These are phyloP conservation scores for Chlamydotis undulata DNA, from an alignment of 2,113 vertebrate genomes.

Conservation along the genomic window DNA sequence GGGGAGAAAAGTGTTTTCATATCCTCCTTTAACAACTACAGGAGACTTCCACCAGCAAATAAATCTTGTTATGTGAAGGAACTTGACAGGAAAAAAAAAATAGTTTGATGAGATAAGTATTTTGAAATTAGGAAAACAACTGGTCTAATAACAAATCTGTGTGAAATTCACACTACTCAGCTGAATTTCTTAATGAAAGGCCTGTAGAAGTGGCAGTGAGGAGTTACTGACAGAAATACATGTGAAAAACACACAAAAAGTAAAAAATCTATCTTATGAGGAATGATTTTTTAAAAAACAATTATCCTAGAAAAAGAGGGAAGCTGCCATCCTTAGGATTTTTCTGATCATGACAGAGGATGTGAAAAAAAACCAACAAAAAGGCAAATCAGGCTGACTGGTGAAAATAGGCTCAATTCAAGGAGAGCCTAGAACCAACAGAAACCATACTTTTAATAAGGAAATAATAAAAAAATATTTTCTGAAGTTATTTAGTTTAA, in stretches of 20 bases:
- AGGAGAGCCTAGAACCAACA: not conserved
- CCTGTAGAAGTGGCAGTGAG: not conserved
- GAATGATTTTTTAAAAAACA: not conserved
- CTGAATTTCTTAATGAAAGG: not conserved
- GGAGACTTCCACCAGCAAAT: not conserved
- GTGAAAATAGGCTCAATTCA: not conserved
- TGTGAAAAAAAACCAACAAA: too few relatives aligned
- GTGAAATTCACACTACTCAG: not conserved
- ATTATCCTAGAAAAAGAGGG: not conserved
- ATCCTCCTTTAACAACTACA: not conserved
- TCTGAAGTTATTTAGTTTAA: not conserved
- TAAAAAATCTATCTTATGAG: not conserved
- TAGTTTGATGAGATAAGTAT: not conserved
- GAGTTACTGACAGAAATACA: not conserved
- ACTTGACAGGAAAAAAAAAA: not conserved
- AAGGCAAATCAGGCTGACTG: not conserved
- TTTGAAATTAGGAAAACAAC: not conserved
- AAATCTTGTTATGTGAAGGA: not conserved
- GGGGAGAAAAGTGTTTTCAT: not conserved
- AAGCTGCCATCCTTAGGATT: not conserved
- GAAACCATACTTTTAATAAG: not conserved
- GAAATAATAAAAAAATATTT: not conserved
- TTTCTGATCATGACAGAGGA: not conserved
- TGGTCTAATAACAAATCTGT: not conserved
- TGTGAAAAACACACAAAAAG: not conserved